Evolutionary conservation across 2,797 vertebrate species (phyloP).

Genomic region (Esox masquinongy): DNA sequence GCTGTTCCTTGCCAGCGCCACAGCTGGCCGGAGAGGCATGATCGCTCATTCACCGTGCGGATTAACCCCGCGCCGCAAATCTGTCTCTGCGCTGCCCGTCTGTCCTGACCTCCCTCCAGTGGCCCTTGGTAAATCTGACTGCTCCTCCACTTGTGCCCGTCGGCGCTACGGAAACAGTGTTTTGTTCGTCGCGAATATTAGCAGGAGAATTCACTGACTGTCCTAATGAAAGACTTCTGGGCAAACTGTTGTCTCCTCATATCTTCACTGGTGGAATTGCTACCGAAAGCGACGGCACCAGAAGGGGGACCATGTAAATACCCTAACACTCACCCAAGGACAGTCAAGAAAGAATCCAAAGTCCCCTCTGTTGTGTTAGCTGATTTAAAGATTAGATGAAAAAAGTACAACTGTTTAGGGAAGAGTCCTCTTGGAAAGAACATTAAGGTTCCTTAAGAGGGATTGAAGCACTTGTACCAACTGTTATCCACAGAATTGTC

Average conservation of each 20-base stretch:
- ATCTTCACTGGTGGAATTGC: not conserved
- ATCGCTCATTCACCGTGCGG: conserved; percentile 76
- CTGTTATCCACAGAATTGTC: not conserved
- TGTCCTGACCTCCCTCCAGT: conserved; percentile 51
- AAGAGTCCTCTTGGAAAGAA: not conserved
- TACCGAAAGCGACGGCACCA: not conserved
- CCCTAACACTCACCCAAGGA: not conserved
- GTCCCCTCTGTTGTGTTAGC: not conserved
- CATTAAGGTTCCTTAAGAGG: not conserved
- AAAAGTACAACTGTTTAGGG: not conserved
- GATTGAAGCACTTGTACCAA: not conserved
- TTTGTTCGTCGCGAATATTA: not conserved
- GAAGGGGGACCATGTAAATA: not conserved
- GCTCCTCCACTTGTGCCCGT: too few relatives aligned
- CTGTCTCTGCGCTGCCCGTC: conserved; percentile 61
- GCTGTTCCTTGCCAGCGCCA: conserved; percentile 71
- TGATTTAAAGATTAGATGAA: not conserved
- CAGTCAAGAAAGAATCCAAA: not conserved
- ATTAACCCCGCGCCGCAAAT: conserved; percentile 71
- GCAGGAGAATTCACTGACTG: not conserved
- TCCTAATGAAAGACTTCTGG: not conserved
- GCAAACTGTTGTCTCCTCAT: not conserved
- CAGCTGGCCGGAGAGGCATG: conserved; percentile 76
- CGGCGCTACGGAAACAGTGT: not conserved
- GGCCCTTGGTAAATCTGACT: not conserved